Percentiles rank a stretch among this genome's conserved stretches.
phyloP scores from a whole-genome alignment of 2,888 invertebrate genomes.

The Lycaena phlaeas region DNA sequence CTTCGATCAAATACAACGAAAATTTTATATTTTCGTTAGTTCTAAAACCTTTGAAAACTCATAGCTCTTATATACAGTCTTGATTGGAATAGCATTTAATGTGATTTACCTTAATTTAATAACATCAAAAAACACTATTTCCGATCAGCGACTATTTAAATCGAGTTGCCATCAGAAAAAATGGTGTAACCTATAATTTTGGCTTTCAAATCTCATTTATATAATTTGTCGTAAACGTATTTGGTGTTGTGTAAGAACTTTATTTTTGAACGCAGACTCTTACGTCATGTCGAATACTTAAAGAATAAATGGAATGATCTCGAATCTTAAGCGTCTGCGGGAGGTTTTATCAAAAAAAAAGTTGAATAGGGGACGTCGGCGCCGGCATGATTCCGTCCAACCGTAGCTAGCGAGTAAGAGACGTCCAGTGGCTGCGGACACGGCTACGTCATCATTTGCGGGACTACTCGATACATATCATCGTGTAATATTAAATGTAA shows the following conservation, averaged over 20 bases:
- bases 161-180: no score
- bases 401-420: constrained; percentile 73
- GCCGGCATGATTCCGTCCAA: constrained; percentile 74
- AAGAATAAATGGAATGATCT: neutral
- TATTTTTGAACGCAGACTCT: constrained; percentile 3
- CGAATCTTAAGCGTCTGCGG: neutral
- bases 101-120: no score
- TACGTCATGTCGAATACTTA: constrained; percentile 16
- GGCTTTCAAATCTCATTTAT: neutral
- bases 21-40: constrained; percentile 44
- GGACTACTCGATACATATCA: constrained; percentile 83
- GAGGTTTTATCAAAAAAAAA: constrained; percentile 15
- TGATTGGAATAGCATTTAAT: constrained; percentile 1
- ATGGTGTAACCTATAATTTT: no score
- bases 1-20: constrained; percentile 60
- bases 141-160: no score
- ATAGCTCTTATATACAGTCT: neutral
- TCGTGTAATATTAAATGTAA: constrained; percentile 77
- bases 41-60: constrained; percentile 14
- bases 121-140: no score
- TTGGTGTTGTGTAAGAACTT: constrained; percentile 1
- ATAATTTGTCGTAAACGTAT: neutral
- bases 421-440: constrained; percentile 73
- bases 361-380: constrained; percentile 39
- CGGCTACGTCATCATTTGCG: constrained; percentile 73